phyloP scores from a whole-genome alignment of 1,140 invertebrate genomes.

The Proctacanthus coquilletti region DNA sequence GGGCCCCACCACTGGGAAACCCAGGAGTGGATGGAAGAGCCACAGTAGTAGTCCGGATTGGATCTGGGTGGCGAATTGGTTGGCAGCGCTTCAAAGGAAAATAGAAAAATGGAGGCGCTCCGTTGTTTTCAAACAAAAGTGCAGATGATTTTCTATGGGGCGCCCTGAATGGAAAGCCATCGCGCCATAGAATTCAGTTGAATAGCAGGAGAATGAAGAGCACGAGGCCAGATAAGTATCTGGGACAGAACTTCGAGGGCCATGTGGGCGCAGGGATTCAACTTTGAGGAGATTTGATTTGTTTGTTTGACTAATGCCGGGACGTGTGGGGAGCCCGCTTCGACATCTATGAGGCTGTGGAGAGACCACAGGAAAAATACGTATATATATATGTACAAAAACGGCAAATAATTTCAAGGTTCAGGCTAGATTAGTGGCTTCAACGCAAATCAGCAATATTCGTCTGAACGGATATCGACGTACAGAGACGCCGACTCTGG shows the following conservation, averaged over 20 bases:
- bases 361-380: no score
- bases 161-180: background rate
- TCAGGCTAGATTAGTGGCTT: no score
- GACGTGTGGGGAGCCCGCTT: background rate
- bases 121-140: slow-evolving; percentile 1
- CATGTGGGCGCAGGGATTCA: background rate
- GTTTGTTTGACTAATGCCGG: background rate
- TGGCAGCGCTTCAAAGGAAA: slow-evolving; percentile 1
- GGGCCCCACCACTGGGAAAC: no score
- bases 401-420: no score
- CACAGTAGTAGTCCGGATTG: no score
- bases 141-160: background rate
- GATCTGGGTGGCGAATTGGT: no score
- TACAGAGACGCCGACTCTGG: no score
- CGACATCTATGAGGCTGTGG: no score
- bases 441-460: no score
- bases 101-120: background rate
- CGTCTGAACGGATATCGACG: no score
- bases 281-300: background rate
- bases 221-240: background rate
- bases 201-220: background rate
- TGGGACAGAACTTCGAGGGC: background rate
- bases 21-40: no score
- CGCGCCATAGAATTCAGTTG: background rate
- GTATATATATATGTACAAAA: no score